Evolutionary conservation across 2,797 vertebrate species (phyloP), one percentile per base, ranked within the genome.

Genomic region (Lagorchestes hirsutus): DNA sequence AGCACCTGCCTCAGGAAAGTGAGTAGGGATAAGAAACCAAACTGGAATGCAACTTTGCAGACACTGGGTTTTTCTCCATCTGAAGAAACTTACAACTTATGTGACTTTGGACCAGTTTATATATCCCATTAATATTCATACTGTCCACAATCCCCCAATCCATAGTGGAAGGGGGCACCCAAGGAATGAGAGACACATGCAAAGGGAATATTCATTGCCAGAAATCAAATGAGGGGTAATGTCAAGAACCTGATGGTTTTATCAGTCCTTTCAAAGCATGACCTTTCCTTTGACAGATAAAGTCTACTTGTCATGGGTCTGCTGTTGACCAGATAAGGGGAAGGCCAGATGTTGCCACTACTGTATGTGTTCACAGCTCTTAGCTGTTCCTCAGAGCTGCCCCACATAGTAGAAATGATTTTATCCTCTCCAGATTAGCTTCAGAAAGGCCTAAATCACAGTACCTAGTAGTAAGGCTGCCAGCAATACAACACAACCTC

Each of bases 261-360:
- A 29, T 34, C 27, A 22, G 92, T 8, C 50, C 54, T 93, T 54
- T 55, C 54, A 4, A 4, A 56, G 59, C 74, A 57, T 94, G 59
- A 96, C 57, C 57, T 95, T 95, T 67, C 55, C n/a, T n/a, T 28
- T 29, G 57, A 62, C 55, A 92, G 91, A 92, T 34, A 56, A 57
- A 57, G 27, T 11, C 28, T 54, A 28, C 27, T 74, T 31, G 54
- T 59, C 93, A 67, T 16, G 22, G 2, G 9, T 55, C 31, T 31
- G 6, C 56, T 57, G 87, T 29, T 90, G 82, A 28, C 27, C 0
- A 2, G 55, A 62, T n/a, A 1, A 34, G 92, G 67, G 14, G 92
- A 54, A 67, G 57, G 90, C 87, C 31, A 5, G 34, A 54, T 52
- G 52, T 87, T 87, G 34, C 74, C 40, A 50, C 40, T 22, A 46